Base-by-base conservation (phyloP, 2,888 invertebrate species). In the Drosophila dives region DNA sequence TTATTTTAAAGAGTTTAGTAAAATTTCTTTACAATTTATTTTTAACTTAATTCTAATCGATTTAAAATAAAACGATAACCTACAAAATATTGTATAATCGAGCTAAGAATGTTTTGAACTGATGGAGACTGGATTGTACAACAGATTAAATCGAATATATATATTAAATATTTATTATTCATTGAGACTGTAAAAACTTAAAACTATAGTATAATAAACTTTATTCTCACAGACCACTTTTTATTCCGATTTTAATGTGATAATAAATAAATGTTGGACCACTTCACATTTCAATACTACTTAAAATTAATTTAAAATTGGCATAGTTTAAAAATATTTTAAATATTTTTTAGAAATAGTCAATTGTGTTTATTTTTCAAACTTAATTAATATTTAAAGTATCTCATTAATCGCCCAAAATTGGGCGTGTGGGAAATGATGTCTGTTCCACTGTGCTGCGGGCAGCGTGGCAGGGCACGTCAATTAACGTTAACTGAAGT, bases 401-500 rank as follows among this genome's bases (percentile, higher is more conserved):
- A 36, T 26, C 3, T 36, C 11, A 36, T 11, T 53, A 15, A 23
- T 17, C 10, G 20, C 8, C 23, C 10, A 23, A 23, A 15, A 15
- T 34, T 34, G 23, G 2, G n/a, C 32, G 8, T n/a, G 12, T 38
- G 33, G 23, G 1, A 11, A 17, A 23, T n/a, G 34, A 11, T n/a
- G 34, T 29, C 54, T n/a, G 51, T 32, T 3, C 67, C 75, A 78
- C 71, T 75, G 78, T 78, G 75, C 70, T 42, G 20, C 42, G 34
- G 45, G 64, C 63, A 49, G 50, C 60, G 54, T 23, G 23, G 23
- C 63, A 49, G 38, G 65, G 51, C 51, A 66, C 65, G 59, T 77
- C 81, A 81, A 80, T 80, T 81, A 77, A 77, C 81, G 85, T 85
- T 81, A 83, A 84, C 73, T 75, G 86, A 77, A 86, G 81, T 81